Evolutionary conservation across 2,888 invertebrate species (phyloP).

Genomic region (Tribolium freemani): DNA sequence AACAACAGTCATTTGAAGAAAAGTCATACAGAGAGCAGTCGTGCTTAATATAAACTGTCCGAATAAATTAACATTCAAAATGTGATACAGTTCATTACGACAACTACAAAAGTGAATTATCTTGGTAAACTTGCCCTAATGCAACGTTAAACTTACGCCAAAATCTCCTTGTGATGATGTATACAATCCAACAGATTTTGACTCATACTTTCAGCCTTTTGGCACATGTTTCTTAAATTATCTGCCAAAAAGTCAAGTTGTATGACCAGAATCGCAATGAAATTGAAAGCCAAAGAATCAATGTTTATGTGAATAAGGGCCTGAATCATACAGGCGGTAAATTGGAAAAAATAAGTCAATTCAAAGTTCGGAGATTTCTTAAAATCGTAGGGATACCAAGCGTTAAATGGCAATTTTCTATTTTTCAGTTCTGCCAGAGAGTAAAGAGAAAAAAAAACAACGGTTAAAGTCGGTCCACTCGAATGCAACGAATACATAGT

Average conservation of each 20-base stretch:
- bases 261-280: constrained; percentile 11
- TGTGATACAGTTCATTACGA: background rate
- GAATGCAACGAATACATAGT: background rate
- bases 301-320: constrained; percentile 2
- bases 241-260: constrained; percentile 27
- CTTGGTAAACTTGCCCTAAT: background rate
- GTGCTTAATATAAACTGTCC: constrained; percentile 20
- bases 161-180: constrained; percentile 28
- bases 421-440: constrained; percentile 1
- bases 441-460: constrained; percentile 2
- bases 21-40: constrained; percentile 19
- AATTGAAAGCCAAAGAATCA: constrained; percentile 11
- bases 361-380: constrained; percentile 6
- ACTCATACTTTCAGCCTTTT: background rate
- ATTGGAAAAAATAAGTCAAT: constrained; percentile 34
- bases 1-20: constrained; percentile 14
- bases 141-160: constrained; percentile 8
- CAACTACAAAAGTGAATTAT: background rate
- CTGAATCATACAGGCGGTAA: background rate
- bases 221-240: constrained; percentile 13
- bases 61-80: constrained; percentile 2
- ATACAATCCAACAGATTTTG: constrained; percentile 5
- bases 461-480: background rate
- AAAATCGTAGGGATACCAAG: constrained; percentile 19
- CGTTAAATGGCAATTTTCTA: constrained; percentile 13